These are phyloP conservation scores for Clepsis dumicolana DNA, from an alignment of 2,888 invertebrate species.

Conservation along the genomic window DNA sequence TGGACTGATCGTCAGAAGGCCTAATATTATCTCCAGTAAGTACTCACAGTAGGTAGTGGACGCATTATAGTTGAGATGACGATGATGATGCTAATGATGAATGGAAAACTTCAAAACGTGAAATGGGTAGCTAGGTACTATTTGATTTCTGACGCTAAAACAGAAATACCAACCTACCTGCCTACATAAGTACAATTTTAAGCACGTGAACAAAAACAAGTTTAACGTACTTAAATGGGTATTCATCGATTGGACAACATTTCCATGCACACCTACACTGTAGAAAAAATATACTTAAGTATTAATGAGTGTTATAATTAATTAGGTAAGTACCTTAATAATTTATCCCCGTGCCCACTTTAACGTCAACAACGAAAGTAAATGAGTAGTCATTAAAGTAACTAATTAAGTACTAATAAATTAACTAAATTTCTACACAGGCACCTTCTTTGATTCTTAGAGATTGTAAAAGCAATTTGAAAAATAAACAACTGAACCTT, in stretches of 20 bases:
- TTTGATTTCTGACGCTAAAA: too few relatives aligned
- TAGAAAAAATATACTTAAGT: constrained; percentile 1
- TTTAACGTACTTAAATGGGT: background rate
- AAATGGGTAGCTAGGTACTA: too few relatives aligned
- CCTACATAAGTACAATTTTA: background rate
- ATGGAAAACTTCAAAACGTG: too few relatives aligned
- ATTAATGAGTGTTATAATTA: constrained; percentile 15
- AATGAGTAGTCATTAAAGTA: background rate
- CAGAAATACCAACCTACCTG: too few relatives aligned
- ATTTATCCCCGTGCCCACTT: background rate
- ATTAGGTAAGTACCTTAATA: too few relatives aligned
- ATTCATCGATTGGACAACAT: constrained; percentile 25
- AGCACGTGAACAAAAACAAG: background rate
- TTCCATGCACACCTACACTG: constrained; percentile 14
- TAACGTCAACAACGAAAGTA: background rate
- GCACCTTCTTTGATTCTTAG: background rate
- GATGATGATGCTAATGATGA: too few relatives aligned
- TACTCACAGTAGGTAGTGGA: too few relatives aligned
- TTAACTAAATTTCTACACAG: background rate
- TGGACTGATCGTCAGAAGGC: too few relatives aligned
- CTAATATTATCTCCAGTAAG: too few relatives aligned
- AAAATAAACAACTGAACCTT: background rate
- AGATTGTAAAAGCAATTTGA: background rate
- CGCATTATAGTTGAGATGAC: too few relatives aligned
- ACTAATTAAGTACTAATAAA: background rate